Conservation (phyloP, 92 coral and sea anemone species). For the Nematostella vectensis region DNA sequence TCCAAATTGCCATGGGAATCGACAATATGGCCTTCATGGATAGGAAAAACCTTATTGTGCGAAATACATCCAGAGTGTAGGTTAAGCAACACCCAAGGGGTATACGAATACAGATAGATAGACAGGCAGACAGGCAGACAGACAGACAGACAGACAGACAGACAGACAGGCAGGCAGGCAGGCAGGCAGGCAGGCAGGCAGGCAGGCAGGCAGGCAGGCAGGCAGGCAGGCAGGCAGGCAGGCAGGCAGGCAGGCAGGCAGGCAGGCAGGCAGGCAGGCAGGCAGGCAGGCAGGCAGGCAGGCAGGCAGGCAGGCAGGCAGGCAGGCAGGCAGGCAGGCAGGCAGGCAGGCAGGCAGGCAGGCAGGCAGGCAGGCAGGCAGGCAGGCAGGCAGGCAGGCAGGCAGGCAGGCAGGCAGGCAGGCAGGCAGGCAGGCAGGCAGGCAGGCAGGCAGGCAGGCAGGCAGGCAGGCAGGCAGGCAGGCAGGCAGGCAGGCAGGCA, state of each 20-base stretch:
- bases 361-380: not conserved
- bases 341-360: too few species aligned
- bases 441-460: not conserved
- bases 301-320: not conserved
- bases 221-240: not conserved
- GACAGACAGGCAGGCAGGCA: not conserved
- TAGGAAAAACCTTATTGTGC: too few species aligned
- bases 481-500: not conserved
- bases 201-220: not conserved
- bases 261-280: not conserved
- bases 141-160: not conserved
- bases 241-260: not conserved
- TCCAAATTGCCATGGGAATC: too few species aligned
- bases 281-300: not conserved
- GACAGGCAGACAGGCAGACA: not conserved
- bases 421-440: too few species aligned
- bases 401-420: not conserved
- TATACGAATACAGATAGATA: not conserved
- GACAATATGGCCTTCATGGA: too few species aligned
- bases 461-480: not conserved
- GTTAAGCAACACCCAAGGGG: too few species aligned
- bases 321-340: not conserved
- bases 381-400: not conserved
- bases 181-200: not conserved
- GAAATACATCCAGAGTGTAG: too few species aligned